Base-by-base conservation (phyloP, 2,888 invertebrate genomes). In the Chydorus sphaericus region DNA sequence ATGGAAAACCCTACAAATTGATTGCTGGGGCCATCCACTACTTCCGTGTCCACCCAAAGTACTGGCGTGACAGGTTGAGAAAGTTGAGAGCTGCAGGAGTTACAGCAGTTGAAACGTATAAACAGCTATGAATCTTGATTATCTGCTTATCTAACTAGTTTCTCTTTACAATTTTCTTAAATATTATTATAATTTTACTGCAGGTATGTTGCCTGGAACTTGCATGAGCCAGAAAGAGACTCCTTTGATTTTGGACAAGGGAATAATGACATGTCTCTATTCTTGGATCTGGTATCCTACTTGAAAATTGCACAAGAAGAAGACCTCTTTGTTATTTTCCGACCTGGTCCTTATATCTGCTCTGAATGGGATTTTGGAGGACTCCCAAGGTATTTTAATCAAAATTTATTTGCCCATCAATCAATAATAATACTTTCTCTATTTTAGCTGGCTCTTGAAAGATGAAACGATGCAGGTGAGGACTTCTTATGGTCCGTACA, bases 281-380 rank as follows among this genome's bases (percentile, higher is more conserved):
- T 67, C 58, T 58, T 70, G 39, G 64, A 68, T 60, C 50, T 68
- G 3, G 62, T 63, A 0, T 59, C 60, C 18, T 77, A 72, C 62
- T 61, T 76, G 11, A 60, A 69, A 59, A 66, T 68, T 33, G 75
- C 74, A 1, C 69, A 73, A 62, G 69, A 72, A 55, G 69, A 71
- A 60, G 75, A 74, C 57, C 64, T 77, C 44, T 66, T 73, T 20
- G 75, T 75, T 3, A 66, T 77, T 11, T 63, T 76, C 2, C 63
- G 77, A 48, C 70, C 75, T 11, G 77, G 77, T 1, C 76, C 76
- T 1, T 77, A 75, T 62, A 75, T 76, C 58, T 76, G 76, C 65
- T 71, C 72, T 6, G 77, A 77, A 63, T 76, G 75, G 74, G 77
- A 77, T 14, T 69, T 68, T 57, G 70, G 70, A 16, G 70, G 70